Evolutionary conservation across 2,888 invertebrate genomes (phyloP).

Genomic region (Piscicola geometra): DNA sequence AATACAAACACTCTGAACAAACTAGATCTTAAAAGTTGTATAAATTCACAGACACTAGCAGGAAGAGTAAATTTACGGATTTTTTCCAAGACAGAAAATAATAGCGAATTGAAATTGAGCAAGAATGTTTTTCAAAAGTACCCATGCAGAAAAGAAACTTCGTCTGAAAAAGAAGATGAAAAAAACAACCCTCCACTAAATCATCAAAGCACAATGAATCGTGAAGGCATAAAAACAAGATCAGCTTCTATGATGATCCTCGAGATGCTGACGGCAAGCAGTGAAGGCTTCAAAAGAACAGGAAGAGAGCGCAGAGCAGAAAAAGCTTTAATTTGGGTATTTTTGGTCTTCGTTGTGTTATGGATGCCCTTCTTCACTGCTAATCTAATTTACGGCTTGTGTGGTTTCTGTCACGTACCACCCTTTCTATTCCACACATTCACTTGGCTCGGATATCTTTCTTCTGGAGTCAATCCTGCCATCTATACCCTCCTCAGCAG

Average conservation of each 20-base stretch:
- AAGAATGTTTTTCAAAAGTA: no score
- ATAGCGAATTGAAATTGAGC: no score
- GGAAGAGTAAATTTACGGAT: no score
- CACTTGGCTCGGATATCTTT: slow-evolving; percentile 44
- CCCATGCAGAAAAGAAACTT: no score
- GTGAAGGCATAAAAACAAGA: slow-evolving; percentile 1
- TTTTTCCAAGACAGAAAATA: no score
- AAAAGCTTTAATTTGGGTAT: slow-evolving; percentile 44
- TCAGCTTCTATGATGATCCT: slow-evolving; percentile 38
- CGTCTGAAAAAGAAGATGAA: slow-evolving; percentile 2
- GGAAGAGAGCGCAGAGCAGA: slow-evolving; percentile 43
- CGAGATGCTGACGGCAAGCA: slow-evolving; percentile 38
- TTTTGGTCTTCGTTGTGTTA: slow-evolving; percentile 43
- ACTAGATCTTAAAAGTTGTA: no score
- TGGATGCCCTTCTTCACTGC: slow-evolving; percentile 45
- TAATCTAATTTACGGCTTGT: slow-evolving; percentile 43
- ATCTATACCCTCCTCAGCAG: slow-evolving; percentile 44
- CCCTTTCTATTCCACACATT: slow-evolving; percentile 38
- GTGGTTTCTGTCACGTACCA: slow-evolving; percentile 41
- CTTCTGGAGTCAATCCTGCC: slow-evolving; percentile 45
- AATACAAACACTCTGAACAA: no score
- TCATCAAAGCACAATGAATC: not conserved
- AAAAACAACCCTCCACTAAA: no score
- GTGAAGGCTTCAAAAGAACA: slow-evolving; percentile 39
- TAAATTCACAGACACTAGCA: no score